A percentile compares a stretch with the other conserved stretches of the same genome.
Evolutionary conservation across 2,888 invertebrate species (phyloP).

Genomic region (Hymenopus coronatus): DNA sequence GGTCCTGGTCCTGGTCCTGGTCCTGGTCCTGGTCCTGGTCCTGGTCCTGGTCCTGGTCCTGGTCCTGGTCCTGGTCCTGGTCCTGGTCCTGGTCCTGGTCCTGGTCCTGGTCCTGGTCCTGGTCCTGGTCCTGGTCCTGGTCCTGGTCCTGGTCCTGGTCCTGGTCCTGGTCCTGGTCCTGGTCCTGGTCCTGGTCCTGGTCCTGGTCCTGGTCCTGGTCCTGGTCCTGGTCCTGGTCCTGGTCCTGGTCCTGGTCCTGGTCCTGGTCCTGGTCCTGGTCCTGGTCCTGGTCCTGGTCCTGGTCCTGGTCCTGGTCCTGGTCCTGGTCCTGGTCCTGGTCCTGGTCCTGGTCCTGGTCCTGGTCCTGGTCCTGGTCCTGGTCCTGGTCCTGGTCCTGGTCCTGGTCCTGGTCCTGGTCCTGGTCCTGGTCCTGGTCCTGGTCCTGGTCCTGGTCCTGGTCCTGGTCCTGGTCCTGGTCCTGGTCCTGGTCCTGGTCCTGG

Average conservation of each 20-base stretch:
- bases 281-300: conserved; percentile 8
- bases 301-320: conserved; percentile 8
- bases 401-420: conserved; percentile 8
- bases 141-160: conserved; percentile 8
- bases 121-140: conserved; percentile 8
- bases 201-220: conserved; percentile 7
- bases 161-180: conserved; percentile 8
- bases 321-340: conserved; percentile 8
- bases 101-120: conserved; percentile 8
- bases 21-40: conserved; percentile 7
- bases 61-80: conserved; percentile 8
- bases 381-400: conserved; percentile 7
- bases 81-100: conserved; percentile 8
- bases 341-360: conserved; percentile 8
- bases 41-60: conserved; percentile 8
- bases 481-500: conserved; percentile 8
- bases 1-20: conserved; percentile 7
- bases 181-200: conserved; percentile 7
- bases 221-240: conserved; percentile 8
- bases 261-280: conserved; percentile 8
- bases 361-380: conserved; percentile 7
- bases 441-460: conserved; percentile 8
- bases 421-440: conserved; percentile 8
- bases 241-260: conserved; percentile 8
- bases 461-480: conserved; percentile 8